A percentile compares a stretch with the other conserved stretches of the same genome.
Conservation (phyloP, 2,113 vertebrate genomes). For the Potamarius usumacintae region DNA sequence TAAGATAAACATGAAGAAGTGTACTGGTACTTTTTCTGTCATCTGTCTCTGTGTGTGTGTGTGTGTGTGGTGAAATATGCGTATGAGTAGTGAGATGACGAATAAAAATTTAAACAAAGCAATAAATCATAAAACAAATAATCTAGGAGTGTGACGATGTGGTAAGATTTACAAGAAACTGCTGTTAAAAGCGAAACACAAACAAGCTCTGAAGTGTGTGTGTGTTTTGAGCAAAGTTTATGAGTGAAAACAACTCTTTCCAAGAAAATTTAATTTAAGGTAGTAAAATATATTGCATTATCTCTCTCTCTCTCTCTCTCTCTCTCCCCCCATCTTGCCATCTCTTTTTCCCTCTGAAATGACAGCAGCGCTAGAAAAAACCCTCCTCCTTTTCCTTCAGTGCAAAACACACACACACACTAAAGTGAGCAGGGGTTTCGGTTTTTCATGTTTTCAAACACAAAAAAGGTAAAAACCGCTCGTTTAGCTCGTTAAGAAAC, state of each 20-base stretch:
- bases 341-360: slow-evolving; percentile 11
- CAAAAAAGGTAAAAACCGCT: background rate
- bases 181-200: slow-evolving; percentile 1
- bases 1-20: background rate
- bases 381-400: slow-evolving; percentile 7
- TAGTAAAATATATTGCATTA: slow-evolving; percentile 5
- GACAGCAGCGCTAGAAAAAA: slow-evolving; percentile 26
- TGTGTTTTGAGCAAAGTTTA: background rate
- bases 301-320: background rate
- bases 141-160: background rate
- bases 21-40: background rate
- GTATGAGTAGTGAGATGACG: background rate
- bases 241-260: slow-evolving; percentile 9
- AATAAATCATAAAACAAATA: slow-evolving; percentile 15
- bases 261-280: slow-evolving; percentile 20
- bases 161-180: background rate
- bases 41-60: background rate
- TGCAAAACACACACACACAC: slow-evolving; percentile 2
- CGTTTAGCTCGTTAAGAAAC: slow-evolving; percentile 40
- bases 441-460: background rate
- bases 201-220: slow-evolving; percentile 11
- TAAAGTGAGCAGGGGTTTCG: background rate
- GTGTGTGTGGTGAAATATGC: background rate
- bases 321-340: background rate
- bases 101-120: slow-evolving; percentile 15